Evolutionary conservation across 2,113 vertebrate genomes (phyloP).

Genomic region (Bungarus multicinctus): DNA sequence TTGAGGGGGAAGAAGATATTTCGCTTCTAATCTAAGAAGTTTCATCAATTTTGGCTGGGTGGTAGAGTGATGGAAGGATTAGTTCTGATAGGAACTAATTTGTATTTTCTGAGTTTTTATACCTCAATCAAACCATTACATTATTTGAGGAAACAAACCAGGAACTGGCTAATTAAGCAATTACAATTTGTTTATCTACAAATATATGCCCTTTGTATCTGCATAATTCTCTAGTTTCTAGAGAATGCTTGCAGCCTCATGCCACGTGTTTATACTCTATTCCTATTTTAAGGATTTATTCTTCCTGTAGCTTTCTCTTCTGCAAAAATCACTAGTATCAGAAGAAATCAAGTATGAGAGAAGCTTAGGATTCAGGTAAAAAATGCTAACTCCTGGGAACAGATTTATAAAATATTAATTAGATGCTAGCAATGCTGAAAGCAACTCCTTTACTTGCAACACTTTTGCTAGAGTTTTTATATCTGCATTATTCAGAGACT

Average conservation of each 20-base stretch:
- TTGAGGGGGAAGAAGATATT: not conserved
- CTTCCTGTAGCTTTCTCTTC: not conserved
- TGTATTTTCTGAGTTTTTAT: not conserved
- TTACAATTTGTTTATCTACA: not conserved
- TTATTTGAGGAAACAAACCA: not conserved
- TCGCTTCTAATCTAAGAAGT: not conserved
- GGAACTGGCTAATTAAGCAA: not conserved
- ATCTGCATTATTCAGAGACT: not conserved
- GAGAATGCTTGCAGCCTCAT: not conserved
- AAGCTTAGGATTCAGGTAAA: not conserved
- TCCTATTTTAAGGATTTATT: not conserved
- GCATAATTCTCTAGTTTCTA: not conserved
- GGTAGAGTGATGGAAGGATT: not conserved
- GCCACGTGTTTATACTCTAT: not conserved
- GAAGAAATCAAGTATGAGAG: not conserved
- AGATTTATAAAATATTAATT: constrained; percentile 2
- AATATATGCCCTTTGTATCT: not conserved
- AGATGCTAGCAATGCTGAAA: not conserved
- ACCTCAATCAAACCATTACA: not conserved
- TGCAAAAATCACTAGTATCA: not conserved
- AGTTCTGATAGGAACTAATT: not conserved
- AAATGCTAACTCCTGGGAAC: not conserved
- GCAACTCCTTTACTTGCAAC: not conserved
- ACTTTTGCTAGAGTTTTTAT: not conserved
- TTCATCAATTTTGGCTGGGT: not conserved